Percentiles rank a stretch among this genome's conserved stretches.
phyloP scores from a whole-genome alignment of 2,113 vertebrate genomes.

The Oncorhynchus masou region DNA sequence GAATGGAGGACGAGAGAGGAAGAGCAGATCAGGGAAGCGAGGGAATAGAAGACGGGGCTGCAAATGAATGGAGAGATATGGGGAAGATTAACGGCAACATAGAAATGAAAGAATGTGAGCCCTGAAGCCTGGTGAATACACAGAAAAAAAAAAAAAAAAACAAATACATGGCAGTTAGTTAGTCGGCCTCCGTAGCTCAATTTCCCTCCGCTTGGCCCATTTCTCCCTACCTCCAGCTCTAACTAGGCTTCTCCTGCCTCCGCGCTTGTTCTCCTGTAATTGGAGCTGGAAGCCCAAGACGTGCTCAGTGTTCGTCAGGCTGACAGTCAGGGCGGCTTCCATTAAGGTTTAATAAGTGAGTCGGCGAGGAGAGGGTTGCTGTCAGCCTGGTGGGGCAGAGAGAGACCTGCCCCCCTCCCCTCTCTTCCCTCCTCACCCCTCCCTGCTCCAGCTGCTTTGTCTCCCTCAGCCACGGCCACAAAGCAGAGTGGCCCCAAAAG shows the following conservation, averaged over 20 bases:
- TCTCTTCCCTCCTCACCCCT: not conserved
- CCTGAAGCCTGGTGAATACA: too few species aligned
- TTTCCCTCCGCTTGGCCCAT: not conserved
- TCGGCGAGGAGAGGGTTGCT: not conserved
- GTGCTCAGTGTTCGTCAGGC: constrained; percentile 47
- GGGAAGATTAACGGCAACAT: constrained; percentile 21
- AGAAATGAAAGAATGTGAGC: constrained; percentile 15
- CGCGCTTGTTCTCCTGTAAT: constrained; percentile 61
- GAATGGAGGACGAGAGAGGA: constrained; percentile 8
- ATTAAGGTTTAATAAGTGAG: constrained; percentile 70
- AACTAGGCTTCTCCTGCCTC: constrained; percentile 18
- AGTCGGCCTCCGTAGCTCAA: too few species aligned
- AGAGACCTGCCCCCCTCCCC: constrained; percentile 10
- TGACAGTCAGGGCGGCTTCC: constrained; percentile 63
- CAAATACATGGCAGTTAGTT: too few species aligned
- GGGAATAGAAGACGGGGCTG: constrained; percentile 17
- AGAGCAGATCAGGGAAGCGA: constrained; percentile 49
- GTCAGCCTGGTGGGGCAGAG: constrained; percentile 32
- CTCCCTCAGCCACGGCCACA: constrained; percentile 44
- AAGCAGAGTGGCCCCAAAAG: constrained; percentile 21
- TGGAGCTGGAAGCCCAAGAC: constrained; percentile 65
- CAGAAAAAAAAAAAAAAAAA: too few species aligned
- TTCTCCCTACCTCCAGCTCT: not conserved
- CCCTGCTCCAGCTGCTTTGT: constrained; percentile 3
- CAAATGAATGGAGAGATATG: not conserved